Conservation (phyloP, 2,797 vertebrate genomes). For the Peromyscus eremicus region DNA sequence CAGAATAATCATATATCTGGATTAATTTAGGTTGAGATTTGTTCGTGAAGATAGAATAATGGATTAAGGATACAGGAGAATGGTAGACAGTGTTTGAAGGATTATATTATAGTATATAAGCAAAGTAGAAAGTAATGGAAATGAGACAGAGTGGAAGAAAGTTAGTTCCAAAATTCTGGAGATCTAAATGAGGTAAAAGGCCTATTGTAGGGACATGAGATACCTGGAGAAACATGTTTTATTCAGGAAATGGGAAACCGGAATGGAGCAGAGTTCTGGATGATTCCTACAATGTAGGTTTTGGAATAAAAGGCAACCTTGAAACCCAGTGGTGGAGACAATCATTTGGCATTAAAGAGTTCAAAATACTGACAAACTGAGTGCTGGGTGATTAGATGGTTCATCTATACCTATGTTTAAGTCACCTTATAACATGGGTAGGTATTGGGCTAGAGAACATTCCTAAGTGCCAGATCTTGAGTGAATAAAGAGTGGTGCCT, state of each 20-base stretch:
- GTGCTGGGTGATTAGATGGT: not conserved
- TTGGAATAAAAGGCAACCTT: not conserved
- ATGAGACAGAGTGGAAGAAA: not conserved
- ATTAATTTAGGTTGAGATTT: conserved; percentile 22
- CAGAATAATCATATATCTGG: not conserved
- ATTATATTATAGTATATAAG: not conserved
- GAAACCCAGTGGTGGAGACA: not conserved
- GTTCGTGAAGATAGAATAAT: not conserved
- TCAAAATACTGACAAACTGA: not conserved
- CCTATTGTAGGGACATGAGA: not conserved
- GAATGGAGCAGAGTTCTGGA: not conserved
- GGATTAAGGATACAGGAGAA: not conserved
- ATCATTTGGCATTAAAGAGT: not conserved
- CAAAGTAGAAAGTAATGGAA: not conserved
- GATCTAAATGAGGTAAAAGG: not conserved
- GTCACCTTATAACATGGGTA: not conserved
- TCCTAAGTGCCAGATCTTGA: not conserved
- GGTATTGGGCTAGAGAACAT: not conserved
- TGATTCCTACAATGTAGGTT: not conserved
- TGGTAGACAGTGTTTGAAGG: not conserved
- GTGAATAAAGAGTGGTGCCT: not conserved
- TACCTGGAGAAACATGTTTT: not conserved
- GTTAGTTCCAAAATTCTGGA: not conserved
- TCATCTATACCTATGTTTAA: not conserved
- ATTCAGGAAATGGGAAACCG: not conserved